phyloP scores from a whole-genome alignment of 2,888 invertebrate species.

The Xylophagus ater region DNA sequence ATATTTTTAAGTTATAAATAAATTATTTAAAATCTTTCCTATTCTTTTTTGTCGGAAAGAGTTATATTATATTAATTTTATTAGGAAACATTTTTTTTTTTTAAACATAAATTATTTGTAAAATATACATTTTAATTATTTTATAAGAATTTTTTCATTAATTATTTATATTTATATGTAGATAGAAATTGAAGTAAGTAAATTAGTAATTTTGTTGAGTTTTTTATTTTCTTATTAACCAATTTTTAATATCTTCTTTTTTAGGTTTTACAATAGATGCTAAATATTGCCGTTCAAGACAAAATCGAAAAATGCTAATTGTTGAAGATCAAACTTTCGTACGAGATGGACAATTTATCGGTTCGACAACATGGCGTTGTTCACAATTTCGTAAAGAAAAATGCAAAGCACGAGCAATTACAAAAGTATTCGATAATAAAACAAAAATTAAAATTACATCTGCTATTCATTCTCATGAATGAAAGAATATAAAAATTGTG shows the following conservation, averaged over 20 bases:
- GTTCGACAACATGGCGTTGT: constrained; percentile 10
- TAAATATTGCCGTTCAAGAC: constrained; percentile 5
- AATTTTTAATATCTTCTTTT: neutral
- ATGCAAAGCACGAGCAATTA: constrained; percentile 12
- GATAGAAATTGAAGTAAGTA: too few species aligned
- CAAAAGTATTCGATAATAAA: neutral
- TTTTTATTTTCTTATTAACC: neutral
- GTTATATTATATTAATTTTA: too few species aligned
- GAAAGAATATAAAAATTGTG: too few species aligned
- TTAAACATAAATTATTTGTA: neutral
- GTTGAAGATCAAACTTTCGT: constrained; percentile 1
- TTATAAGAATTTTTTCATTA: neutral
- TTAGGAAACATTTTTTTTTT: too few species aligned
- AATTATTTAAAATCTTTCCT: too few species aligned
- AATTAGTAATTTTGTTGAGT: neutral
- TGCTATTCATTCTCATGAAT: neutral
- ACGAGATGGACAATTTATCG: neutral
- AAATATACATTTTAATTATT: neutral
- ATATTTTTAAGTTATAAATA: neutral
- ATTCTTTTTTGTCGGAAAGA: too few species aligned
- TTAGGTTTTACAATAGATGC: constrained; percentile 4
- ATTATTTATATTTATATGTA: too few species aligned
- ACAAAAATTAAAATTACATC: neutral
- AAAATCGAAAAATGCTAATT: neutral
- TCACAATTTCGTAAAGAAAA: constrained; percentile 8